phyloP scores from a whole-genome alignment of 2,113 vertebrate species.

The Pelvicachromis taeniatus region DNA sequence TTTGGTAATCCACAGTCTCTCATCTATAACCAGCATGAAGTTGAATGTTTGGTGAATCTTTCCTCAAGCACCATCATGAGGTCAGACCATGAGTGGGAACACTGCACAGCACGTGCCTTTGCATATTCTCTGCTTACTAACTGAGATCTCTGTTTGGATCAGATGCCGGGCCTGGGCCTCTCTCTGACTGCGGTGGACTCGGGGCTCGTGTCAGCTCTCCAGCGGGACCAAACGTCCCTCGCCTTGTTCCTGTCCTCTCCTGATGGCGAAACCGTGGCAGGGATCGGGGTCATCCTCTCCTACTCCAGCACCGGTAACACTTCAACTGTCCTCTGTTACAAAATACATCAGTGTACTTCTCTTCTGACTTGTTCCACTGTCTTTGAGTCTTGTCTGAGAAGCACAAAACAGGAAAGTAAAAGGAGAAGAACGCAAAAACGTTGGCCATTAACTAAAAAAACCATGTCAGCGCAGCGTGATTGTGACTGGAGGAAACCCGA shows the following conservation, averaged over 20 bases:
- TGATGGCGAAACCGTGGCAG: conserved; percentile 58
- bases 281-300: conserved; percentile 79
- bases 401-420: conserved; percentile 12
- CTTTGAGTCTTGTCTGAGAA: not conserved
- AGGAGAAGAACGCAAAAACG: not conserved
- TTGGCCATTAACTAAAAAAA: not conserved
- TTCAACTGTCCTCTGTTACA: not conserved
- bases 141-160: not conserved
- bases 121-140: not conserved
- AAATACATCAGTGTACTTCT: not conserved
- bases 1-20: not conserved
- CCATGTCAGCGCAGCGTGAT: not conserved
- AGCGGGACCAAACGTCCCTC: conserved; percentile 67
- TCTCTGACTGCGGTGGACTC: conserved; percentile 75
- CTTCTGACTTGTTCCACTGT: not conserved
- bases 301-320: conserved; percentile 77
- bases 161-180: conserved; percentile 62
- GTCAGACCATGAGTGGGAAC: not conserved
- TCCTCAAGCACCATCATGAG: not conserved
- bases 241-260: conserved; percentile 77
- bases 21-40: not conserved
- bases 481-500: not conserved
- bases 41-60: not conserved
- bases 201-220: conserved; percentile 81
- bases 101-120: not conserved